Conservation (phyloP, 2,888 invertebrate species). For the Macroteleia sp. region DNA sequence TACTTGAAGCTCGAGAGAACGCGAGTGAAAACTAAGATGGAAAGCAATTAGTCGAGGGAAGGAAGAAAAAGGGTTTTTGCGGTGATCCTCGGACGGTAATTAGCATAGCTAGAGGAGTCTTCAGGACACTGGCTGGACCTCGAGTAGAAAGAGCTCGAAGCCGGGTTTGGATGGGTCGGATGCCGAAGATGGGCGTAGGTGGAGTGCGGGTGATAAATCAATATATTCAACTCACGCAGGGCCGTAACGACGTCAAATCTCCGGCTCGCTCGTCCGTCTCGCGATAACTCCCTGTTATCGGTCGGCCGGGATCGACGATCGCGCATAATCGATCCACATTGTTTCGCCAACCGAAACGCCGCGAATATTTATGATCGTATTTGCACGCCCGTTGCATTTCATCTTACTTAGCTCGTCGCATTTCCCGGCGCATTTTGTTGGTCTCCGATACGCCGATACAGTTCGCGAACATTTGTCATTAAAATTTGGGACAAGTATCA, state of each 20-base stretch:
- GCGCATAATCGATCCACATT: constrained; percentile 48
- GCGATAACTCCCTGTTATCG: constrained; percentile 57
- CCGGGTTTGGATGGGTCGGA: constrained; percentile 39
- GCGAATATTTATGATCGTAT: constrained; percentile 51
- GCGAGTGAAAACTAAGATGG: no score
- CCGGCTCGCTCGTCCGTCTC: constrained; percentile 68
- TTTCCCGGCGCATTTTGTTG: constrained; percentile 38
- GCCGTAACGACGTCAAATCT: constrained; percentile 76
- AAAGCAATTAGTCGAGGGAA: no score
- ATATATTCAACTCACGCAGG: constrained; percentile 80
- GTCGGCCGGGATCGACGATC: constrained; percentile 45
- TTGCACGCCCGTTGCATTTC: constrained; percentile 48
- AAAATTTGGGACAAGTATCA: constrained; percentile 14
- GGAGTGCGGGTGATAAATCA: constrained; percentile 74
- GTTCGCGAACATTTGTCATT: constrained; percentile 20
- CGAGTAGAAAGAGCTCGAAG: constrained; percentile 34
- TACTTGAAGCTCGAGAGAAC: no score
- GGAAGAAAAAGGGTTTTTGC: no score
- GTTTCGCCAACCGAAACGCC: constrained; percentile 44
- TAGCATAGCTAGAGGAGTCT: no score
- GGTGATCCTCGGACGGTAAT: no score
- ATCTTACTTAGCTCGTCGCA: constrained; percentile 52
- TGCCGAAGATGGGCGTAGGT: constrained; percentile 53
- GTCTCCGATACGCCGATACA: constrained; percentile 39
- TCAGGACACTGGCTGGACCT: constrained; percentile 17